Evolutionary conservation across 2,888 invertebrate species (phyloP), one percentile per base, ranked within the genome.

Genomic region (Sarcophaga rosellei): DNA sequence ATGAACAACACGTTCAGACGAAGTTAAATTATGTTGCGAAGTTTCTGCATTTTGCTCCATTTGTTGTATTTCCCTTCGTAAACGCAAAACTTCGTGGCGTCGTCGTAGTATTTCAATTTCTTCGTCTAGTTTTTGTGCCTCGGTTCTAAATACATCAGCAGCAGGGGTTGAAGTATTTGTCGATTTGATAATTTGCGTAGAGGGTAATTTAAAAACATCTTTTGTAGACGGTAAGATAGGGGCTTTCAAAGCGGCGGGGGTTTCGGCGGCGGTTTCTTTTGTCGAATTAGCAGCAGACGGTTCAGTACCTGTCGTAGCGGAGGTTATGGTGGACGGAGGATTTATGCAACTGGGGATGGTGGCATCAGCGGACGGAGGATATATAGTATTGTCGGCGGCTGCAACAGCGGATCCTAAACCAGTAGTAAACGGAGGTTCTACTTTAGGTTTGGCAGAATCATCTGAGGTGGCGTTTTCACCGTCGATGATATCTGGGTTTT

Each of bases 1-100:
- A 78, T 83, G 72, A 57, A 87, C 70, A 25, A 21, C 62, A 47
- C 80, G 72, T 63, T 68, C 59, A 59, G 53, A 45, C 20, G 17
- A 8, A 3, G 77, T 15, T 20, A 3, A 20, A 20, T 44, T 53
- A 53, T 53, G 53, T 23, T 20, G 23, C 2, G 23, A 25, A 25
- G 25, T 23, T 23, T 3, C 25, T 4, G 4, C 25, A 25, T 25
- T 25, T 25, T 25, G 25, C 25, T 25, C 25, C 25, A 25, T 3
- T 25, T 25, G 25, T 25, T 25, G 2, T 23, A 23, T 23, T 23
- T 23, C 23, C 3, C 23, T 23, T 23, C 23, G 23, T 2, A 23
- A 23, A 23, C 23, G 23, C 3, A 23, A 23, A 23, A 23, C 23
- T 23, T 23, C 23, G 3, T 23, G 23, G 3, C 23, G 23, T 23